These are phyloP conservation scores for Ammodytes dubius DNA, from an alignment of 2,113 vertebrate genomes.

Conservation along the genomic window DNA sequence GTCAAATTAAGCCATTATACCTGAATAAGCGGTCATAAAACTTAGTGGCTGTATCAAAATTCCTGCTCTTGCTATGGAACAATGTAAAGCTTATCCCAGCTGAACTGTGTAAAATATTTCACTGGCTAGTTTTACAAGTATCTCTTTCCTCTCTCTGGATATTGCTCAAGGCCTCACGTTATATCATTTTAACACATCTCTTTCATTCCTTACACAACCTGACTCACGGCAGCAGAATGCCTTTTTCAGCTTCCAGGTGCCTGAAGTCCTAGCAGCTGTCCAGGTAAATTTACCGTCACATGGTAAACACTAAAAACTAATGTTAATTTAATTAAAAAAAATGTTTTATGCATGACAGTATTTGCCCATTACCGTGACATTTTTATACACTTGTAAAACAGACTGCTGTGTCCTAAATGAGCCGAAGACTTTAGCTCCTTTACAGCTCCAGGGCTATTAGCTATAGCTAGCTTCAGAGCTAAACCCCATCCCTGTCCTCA, in stretches of 20 bases:
- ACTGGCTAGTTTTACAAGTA: neutral
- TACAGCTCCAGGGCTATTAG: neutral
- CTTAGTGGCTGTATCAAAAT: neutral
- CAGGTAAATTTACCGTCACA: neutral
- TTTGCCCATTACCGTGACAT: slow-evolving; percentile 4
- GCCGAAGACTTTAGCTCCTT: neutral
- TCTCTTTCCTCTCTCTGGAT: neutral
- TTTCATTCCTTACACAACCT: neutral
- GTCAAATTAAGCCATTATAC: neutral
- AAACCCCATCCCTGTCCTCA: neutral
- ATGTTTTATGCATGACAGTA: slow-evolving; percentile 2
- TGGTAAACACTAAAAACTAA: neutral
- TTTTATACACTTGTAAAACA: neutral
- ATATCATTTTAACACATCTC: neutral
- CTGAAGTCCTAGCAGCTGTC: neutral
- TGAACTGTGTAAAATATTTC: neutral
- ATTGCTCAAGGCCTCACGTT: neutral
- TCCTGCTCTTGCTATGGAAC: neutral
- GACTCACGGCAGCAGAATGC: neutral
- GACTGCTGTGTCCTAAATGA: neutral
- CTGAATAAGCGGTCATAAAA: neutral
- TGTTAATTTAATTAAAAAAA: too few relatives aligned
- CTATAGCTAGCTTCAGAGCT: neutral
- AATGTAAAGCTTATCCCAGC: neutral
- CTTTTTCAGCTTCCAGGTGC: neutral